Percentiles rank a stretch among this genome's conserved stretches.
phyloP scores from a whole-genome alignment of 2,888 invertebrate genomes.

The Exocentrus adspersus region DNA sequence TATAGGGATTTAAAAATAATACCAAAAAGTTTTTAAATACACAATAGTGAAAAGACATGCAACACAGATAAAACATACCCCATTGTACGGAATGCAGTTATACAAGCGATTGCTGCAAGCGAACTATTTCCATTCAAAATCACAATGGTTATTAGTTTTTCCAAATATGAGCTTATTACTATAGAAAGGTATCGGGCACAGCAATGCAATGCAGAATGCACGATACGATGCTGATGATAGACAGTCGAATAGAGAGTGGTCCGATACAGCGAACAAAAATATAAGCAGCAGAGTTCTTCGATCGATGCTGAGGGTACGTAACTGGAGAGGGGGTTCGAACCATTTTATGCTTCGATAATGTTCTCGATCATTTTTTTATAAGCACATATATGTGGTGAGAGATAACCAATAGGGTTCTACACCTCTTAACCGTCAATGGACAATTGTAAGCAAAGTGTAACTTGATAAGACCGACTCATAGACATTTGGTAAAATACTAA shows the following conservation, averaged over 20 bases:
- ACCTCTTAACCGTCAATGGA: neutral
- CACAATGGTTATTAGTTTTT: conserved; percentile 45
- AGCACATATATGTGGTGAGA: neutral
- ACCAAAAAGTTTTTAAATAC: conserved; percentile 25
- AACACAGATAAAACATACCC: conserved; percentile 48
- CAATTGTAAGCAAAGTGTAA: no score
- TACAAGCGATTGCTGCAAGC: conserved; percentile 19
- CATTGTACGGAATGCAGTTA: conserved; percentile 38
- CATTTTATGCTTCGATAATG: conserved; percentile 35
- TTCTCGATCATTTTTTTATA: conserved; percentile 12
- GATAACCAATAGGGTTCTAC: neutral
- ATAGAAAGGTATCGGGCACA: conserved; percentile 48
- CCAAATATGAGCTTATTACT: conserved; percentile 42
- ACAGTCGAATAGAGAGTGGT: conserved; percentile 53
- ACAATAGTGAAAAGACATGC: conserved; percentile 28
- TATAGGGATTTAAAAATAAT: conserved; percentile 24
- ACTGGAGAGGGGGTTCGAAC: conserved; percentile 43
- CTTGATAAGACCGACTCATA: neutral
- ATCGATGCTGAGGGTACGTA: conserved; percentile 47
- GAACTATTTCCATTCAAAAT: conserved; percentile 40
- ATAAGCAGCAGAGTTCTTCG: conserved; percentile 50
- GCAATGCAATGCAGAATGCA: conserved; percentile 36
- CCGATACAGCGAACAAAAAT: conserved; percentile 45
- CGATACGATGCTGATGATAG: conserved; percentile 54
- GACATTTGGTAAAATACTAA: neutral